Base-by-base conservation (phyloP, 1,140 invertebrate genomes). In the Diprion similis region DNA sequence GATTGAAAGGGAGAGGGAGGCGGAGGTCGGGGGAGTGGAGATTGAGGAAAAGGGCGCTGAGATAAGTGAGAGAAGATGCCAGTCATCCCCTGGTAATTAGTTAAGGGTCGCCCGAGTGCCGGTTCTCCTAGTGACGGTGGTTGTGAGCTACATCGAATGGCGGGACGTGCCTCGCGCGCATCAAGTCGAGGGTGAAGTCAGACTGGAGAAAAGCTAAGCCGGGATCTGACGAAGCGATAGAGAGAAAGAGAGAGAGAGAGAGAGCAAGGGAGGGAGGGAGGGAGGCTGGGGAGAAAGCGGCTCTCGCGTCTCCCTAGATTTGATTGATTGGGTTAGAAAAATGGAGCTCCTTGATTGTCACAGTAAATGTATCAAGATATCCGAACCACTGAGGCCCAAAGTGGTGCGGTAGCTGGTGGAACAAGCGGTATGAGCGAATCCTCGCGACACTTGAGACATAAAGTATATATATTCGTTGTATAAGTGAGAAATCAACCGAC, bases 71-170 rank as follows among this genome's bases (percentile, higher is more conserved):
- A 85, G 82, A 85, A 87, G 80, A 84, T 82, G 85, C 86, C 80
- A 86, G 84, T 88, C 86, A 88, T 87, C 82, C 85, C 81, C 72
- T 47, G 78, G 80, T 86, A 87, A 88, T 88, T 87, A 88, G 85
- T 87, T 84, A 86, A 86, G 85, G 83, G 84, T 84, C 78, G 80
- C 74, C 79, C 66, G 18, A 48, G 18, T 15, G 46, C 17, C 17
- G 46, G 18, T n/a, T 59, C 51, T 37, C 24, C 24, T 37, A 37
- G 24, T 37, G 24, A 37, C 24, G 24, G 24, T 37, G 24, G 24
- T 37, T 37, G 24, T 37, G 24, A 37, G 24, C 24, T 37, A 37
- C 24, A 37, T 37, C 24, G 24, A 37, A 37, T 37, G 24, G 24
- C 24, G 24, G 24, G 24, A 37, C 24, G 24, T 37, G 79, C 76